Evolutionary conservation across 1,140 invertebrate genomes (phyloP).

Genomic region (Acromyrmex echinatior): DNA sequence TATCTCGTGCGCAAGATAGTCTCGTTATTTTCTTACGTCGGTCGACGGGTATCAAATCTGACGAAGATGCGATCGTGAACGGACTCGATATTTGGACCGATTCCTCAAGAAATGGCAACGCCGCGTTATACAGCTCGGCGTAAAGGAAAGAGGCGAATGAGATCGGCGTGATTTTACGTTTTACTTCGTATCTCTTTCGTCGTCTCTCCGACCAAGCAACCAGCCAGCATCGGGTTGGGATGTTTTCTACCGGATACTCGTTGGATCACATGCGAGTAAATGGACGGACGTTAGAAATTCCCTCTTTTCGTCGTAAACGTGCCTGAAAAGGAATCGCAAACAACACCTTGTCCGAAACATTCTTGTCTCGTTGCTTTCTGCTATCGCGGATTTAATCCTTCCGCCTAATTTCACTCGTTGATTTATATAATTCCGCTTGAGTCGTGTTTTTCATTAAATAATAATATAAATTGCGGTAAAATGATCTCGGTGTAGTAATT

Average conservation of each 20-base stretch:
- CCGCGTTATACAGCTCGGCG: constrained; percentile 9
- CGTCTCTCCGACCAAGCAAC: constrained; percentile 1
- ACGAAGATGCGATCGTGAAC: constrained; percentile 17
- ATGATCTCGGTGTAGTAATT: not conserved
- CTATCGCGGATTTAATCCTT: not conserved
- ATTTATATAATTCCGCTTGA: constrained; percentile 31
- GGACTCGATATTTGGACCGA: constrained; percentile 28
- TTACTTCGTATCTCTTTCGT: constrained; percentile 27
- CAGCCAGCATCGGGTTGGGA: not conserved
- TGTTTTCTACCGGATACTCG: constrained; percentile 24
- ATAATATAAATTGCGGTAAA: not conserved
- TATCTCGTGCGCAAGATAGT: constrained; percentile 19
- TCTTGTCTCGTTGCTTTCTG: constrained; percentile 39
- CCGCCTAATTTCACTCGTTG: constrained; percentile 31
- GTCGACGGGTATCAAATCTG: constrained; percentile 8
- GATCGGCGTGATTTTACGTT: constrained; percentile 55
- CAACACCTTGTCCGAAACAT: constrained; percentile 43
- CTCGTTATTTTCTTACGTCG: constrained; percentile 30
- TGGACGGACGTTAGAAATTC: constrained; percentile 60
- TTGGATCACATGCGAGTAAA: constrained; percentile 45
- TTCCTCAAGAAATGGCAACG: constrained; percentile 39
- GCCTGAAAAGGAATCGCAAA: constrained; percentile 56
- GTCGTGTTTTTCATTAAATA: not conserved
- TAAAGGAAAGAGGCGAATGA: constrained; percentile 36
- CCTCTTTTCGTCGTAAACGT: constrained; percentile 47